phyloP scores from a whole-genome alignment of 1,140 invertebrate genomes.

The Bacillus rossius region DNA sequence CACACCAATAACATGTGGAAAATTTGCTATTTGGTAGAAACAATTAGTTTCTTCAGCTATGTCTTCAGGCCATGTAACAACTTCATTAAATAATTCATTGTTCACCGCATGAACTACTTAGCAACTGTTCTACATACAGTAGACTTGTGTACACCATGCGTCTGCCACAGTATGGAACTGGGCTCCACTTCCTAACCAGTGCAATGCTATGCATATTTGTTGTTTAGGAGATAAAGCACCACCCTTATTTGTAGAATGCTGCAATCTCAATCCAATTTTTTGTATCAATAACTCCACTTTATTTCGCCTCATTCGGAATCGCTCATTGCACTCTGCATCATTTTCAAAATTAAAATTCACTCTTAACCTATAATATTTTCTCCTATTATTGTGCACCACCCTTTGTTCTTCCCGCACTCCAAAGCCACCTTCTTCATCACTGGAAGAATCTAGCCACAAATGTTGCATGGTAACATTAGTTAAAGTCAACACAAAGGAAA shows the following conservation, averaged over 20 bases:
- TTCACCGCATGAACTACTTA: constrained; percentile 15
- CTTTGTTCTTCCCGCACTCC: too few relatives aligned
- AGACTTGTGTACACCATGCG: constrained; percentile 24
- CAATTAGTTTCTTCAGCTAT: neutral
- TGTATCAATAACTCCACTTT: constrained; percentile 3
- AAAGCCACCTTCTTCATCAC: too few relatives aligned
- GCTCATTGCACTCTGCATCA: neutral
- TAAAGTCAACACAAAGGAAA: too few relatives aligned
- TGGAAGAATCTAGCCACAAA: too few relatives aligned
- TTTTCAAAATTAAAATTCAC: too few relatives aligned
- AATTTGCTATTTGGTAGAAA: constrained; percentile 4
- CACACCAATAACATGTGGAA: too few relatives aligned
- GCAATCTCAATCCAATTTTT: constrained; percentile 8
- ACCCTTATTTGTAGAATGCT: constrained; percentile 18
- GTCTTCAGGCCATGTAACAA: constrained; percentile 19
- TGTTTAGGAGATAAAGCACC: constrained; percentile 14
- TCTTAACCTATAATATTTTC: too few relatives aligned
- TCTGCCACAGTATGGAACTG: constrained; percentile 18
- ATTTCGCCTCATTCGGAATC: constrained; percentile 3
- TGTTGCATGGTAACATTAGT: too few relatives aligned
- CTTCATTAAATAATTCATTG: constrained; percentile 15
- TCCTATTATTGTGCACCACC: too few relatives aligned
- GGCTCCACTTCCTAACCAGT: too few relatives aligned
- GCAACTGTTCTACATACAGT: constrained; percentile 21
- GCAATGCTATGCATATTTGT: constrained; percentile 10